phyloP scores from a whole-genome alignment of 2,113 vertebrate species.

The Acinonyx jubatus region DNA sequence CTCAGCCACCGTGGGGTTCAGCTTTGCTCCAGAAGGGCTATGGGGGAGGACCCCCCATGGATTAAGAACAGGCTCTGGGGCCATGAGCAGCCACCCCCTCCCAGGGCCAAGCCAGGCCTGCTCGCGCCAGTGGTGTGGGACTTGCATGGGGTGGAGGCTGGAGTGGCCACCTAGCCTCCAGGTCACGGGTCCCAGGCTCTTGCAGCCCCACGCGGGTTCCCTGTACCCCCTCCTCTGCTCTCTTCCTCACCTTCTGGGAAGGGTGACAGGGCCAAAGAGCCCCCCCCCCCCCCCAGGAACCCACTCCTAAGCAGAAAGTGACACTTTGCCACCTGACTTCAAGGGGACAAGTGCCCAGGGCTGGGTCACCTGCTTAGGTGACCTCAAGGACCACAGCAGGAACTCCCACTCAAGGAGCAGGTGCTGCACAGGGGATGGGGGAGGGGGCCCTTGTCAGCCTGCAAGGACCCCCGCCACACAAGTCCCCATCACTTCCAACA shows the following conservation, averaged over 20 bases:
- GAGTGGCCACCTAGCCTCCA: neutral
- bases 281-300: neutral
- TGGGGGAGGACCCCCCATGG: neutral
- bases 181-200: neutral
- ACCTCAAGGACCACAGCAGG: neutral
- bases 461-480: neutral
- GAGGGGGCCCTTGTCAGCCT: neutral
- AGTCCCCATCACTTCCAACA: neutral
- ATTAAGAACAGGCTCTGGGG: neutral
- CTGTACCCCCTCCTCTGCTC: neutral
- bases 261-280: neutral
- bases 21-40: neutral
- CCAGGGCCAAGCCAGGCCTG: neutral
- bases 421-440: too few relatives aligned
- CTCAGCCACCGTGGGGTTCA: neutral
- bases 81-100: fast-evolving
- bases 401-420: neutral
- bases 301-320: neutral
- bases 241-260: neutral
- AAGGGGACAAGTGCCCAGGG: fast-evolving
- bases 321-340: neutral
- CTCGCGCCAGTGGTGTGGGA: neutral
- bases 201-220: neutral
- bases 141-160: neutral
- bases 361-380: neutral